phyloP scores from a whole-genome alignment of 1,140 invertebrate species.

The Contarinia nasturtii region DNA sequence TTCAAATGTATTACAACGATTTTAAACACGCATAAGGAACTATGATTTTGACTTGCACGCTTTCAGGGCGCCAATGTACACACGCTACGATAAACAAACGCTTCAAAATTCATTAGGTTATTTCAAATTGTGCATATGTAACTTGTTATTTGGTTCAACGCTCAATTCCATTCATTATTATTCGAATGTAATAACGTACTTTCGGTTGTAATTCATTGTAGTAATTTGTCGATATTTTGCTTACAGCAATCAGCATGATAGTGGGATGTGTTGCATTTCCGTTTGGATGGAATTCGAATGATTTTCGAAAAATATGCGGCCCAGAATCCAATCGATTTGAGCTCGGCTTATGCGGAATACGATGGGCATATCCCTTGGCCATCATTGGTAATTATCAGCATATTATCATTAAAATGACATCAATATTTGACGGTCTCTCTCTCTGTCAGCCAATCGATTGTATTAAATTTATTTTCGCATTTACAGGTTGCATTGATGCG shows the following conservation, averaged over 20 bases:
- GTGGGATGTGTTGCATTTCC: slow-evolving; percentile 79
- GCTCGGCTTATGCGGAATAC: slow-evolving; percentile 64
- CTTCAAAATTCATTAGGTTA: too few species aligned
- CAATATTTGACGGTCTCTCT: not conserved
- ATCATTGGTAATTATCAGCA: slow-evolving; percentile 42
- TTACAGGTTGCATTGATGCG: slow-evolving; percentile 56
- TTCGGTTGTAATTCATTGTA: slow-evolving; percentile 6
- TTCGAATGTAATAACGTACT: slow-evolving; percentile 7
- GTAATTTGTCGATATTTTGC: slow-evolving; percentile 9
- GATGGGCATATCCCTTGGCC: slow-evolving; percentile 90
- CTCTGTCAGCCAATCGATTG: not conserved
- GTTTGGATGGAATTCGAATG: slow-evolving; percentile 71
- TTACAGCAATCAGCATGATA: slow-evolving; percentile 61
- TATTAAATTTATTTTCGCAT: too few species aligned
- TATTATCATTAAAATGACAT: slow-evolving; percentile 1
- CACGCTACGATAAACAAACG: too few species aligned
- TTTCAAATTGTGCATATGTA: too few species aligned
- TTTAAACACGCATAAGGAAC: too few species aligned
- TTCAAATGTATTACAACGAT: too few species aligned
- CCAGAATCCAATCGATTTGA: slow-evolving; percentile 52
- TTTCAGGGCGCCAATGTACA: too few species aligned
- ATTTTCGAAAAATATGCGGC: slow-evolving; percentile 74
- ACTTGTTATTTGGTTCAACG: too few species aligned
- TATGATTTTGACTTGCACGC: too few species aligned
- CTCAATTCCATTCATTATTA: not conserved